These are phyloP conservation scores for Hydrolagus colliei DNA, from an alignment of 2,797 vertebrate genomes.

Conservation along the genomic window DNA sequence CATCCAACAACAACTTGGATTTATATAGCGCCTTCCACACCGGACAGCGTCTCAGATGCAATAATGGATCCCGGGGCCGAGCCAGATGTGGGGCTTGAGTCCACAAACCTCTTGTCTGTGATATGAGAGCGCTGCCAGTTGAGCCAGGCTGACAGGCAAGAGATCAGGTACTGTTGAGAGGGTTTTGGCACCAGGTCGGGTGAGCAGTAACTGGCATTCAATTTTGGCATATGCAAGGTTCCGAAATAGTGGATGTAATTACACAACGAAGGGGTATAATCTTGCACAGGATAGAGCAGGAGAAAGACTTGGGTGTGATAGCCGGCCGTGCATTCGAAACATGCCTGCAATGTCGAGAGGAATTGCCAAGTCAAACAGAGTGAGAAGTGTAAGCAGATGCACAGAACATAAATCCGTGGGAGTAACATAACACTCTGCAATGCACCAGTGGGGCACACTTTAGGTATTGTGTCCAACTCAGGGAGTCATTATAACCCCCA, in stretches of 20 bases:
- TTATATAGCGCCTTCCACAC: too few relatives aligned
- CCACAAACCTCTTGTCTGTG: too few relatives aligned
- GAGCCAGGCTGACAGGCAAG: too few relatives aligned
- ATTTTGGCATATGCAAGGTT: background rate
- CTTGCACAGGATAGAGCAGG: constrained; percentile 13
- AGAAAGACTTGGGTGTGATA: constrained; percentile 10
- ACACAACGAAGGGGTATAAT: constrained; percentile 20
- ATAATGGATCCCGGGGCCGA: too few relatives aligned
- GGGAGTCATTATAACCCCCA: background rate
- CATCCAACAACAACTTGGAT: too few relatives aligned
- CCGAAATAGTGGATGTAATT: constrained; percentile 15
- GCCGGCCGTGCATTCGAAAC: background rate
- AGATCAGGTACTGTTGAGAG: too few relatives aligned
- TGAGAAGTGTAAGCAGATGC: constrained; percentile 28
- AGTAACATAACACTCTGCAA: constrained; percentile 16
- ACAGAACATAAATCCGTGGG: constrained; percentile 21
- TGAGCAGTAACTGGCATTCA: background rate
- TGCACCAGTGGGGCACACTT: background rate
- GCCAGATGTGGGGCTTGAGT: too few relatives aligned
- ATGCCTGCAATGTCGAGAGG: constrained; percentile 25
- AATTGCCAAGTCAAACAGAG: constrained; percentile 22
- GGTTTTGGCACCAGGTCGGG: too few relatives aligned
- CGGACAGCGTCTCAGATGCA: too few relatives aligned
- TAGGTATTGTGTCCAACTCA: constrained; percentile 1
- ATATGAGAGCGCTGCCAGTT: too few relatives aligned